Evolutionary conservation across 2,797 vertebrate species (phyloP).

Genomic region (Myiotriccus ornatus): DNA sequence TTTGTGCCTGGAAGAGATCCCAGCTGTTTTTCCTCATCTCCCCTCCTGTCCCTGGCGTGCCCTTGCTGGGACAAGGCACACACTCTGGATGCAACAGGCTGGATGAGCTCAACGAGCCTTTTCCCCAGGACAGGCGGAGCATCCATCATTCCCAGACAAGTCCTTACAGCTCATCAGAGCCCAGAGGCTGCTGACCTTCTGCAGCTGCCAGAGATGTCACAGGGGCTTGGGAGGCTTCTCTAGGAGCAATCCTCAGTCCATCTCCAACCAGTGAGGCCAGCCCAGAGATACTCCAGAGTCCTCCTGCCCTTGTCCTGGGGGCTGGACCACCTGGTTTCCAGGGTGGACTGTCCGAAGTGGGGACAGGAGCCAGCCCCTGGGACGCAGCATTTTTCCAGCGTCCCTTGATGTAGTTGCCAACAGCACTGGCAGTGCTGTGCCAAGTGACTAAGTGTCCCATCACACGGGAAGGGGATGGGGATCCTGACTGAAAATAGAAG

Average conservation of each 20-base stretch:
- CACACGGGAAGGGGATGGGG: not conserved
- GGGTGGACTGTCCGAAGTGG: not conserved
- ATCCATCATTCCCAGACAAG: not conserved
- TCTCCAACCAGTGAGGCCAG: not conserved
- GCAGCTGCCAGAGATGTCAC: not conserved
- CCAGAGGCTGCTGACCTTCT: not conserved
- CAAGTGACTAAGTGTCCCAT: not conserved
- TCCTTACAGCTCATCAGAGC: not conserved
- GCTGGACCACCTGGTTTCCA: not conserved
- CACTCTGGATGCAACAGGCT: not conserved
- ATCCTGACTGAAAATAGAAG: fast-evolving
- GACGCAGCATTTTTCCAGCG: not conserved
- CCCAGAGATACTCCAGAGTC: not conserved
- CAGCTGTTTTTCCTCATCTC: not conserved
- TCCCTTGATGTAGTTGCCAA: not conserved
- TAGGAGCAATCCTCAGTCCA: fast-evolving
- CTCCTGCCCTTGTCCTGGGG: not conserved
- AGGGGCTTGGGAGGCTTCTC: not conserved
- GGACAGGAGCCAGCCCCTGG: not conserved
- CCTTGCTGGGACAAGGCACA: fast-evolving
- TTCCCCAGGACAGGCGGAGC: not conserved
- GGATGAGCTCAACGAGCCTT: not conserved
- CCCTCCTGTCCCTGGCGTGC: not conserved
- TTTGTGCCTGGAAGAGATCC: not conserved
- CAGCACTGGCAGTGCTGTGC: not conserved